Percentiles rank a stretch among this genome's conserved stretches.
Conservation (phyloP, 2,888 invertebrate genomes). For the Gibbula magus region DNA sequence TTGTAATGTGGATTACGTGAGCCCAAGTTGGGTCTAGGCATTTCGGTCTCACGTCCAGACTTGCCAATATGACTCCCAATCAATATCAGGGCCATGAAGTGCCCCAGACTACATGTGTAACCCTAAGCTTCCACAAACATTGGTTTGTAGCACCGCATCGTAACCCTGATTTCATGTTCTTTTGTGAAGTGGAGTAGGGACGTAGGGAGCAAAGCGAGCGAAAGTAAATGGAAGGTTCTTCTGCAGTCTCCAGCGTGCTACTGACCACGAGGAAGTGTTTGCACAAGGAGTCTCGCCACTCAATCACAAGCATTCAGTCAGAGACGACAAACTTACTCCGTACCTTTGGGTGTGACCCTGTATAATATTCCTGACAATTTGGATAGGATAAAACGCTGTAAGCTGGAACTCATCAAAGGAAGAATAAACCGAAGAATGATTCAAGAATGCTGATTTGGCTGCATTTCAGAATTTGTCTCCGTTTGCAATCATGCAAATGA, state of each 20-base stretch:
- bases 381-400: too few relatives aligned
- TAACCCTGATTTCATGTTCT: conserved; percentile 5
- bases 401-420: too few relatives aligned
- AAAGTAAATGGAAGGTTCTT: neutral
- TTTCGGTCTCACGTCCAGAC: neutral
- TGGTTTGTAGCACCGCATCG: neutral
- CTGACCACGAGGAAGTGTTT: too few relatives aligned
- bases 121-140: neutral
- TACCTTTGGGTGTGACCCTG: too few relatives aligned
- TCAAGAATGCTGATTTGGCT: too few relatives aligned
- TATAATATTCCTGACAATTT: too few relatives aligned
- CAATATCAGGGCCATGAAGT: neutral
- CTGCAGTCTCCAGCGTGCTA: neutral
- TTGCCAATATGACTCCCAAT: neutral
- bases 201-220: neutral
- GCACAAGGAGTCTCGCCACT: too few relatives aligned
- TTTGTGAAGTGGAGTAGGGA: neutral
- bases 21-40: neutral
- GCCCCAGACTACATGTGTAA: conserved; percentile 7
- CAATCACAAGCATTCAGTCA: too few relatives aligned
- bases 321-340: too few relatives aligned
- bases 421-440: too few relatives aligned
- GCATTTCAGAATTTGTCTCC: too few relatives aligned
- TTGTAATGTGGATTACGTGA: neutral
- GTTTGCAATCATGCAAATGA: too few relatives aligned